Evolutionary conservation across 2,888 invertebrate species (phyloP).

Genomic region (Daptonema setosum): DNA sequence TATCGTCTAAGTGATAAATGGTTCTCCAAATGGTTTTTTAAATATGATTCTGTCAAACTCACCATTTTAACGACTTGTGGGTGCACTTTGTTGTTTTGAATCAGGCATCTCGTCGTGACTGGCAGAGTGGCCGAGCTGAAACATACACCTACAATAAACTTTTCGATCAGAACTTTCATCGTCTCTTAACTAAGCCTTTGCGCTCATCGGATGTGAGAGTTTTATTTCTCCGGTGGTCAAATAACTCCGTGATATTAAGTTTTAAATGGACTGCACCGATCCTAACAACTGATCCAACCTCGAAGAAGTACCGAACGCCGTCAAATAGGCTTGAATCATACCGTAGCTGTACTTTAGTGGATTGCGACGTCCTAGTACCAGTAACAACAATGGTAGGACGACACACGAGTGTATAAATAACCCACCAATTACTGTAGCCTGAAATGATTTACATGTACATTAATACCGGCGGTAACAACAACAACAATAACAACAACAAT

Average conservation of each 20-base stretch:
- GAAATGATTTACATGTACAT: not conserved
- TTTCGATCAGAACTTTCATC: no score
- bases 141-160: conserved; percentile 4
- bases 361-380: conserved; percentile 19
- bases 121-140: conserved; percentile 64
- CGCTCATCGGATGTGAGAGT: no score
- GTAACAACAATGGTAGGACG: conserved; percentile 19
- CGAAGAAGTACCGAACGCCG: conserved; percentile 25
- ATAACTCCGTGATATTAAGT: not conserved
- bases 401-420: conserved; percentile 19
- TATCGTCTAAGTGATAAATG: no score
- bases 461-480: no score
- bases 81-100: conserved; percentile 51
- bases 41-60: no score
- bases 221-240: not conserved
- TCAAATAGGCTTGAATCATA: conserved; percentile 23
- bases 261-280: not conserved
- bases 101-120: conserved; percentile 62
- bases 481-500: no score
- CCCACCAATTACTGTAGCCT: conserved; percentile 20
- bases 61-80: no score
- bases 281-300: conserved; percentile 7
- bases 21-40: no score
- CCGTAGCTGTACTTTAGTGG: conserved; percentile 20
- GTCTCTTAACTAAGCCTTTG: no score